These are phyloP conservation scores for Meles meles DNA, from an alignment of 2,113 vertebrate species.

Conservation along the genomic window DNA sequence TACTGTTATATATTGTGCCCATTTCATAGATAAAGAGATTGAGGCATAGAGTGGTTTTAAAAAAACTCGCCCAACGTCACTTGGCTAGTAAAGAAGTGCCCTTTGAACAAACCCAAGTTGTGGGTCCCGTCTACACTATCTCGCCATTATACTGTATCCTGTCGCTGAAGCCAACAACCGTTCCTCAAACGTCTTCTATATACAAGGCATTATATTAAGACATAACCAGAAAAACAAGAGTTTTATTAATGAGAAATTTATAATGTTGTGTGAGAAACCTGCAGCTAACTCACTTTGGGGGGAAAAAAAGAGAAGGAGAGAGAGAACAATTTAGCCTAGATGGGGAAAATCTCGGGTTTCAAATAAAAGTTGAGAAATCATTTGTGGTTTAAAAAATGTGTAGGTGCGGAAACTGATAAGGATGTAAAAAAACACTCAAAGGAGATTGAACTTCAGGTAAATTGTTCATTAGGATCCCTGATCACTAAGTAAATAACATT, in stretches of 20 bases:
- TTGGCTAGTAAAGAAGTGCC: neutral
- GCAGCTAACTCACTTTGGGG: neutral
- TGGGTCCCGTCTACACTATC: neutral
- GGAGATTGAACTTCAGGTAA: neutral
- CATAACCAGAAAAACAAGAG: neutral
- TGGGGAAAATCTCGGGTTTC: neutral
- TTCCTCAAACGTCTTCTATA: neutral
- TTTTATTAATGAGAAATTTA: neutral
- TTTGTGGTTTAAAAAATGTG: neutral
- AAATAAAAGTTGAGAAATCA: neutral
- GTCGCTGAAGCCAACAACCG: neutral
- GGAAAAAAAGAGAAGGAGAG: neutral
- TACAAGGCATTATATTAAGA: neutral
- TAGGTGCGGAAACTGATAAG: neutral
- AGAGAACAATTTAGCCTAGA: neutral
- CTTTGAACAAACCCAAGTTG: neutral
- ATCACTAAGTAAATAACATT: slow-evolving; percentile 26
- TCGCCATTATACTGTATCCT: neutral
- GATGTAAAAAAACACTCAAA: neutral
- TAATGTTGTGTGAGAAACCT: neutral
- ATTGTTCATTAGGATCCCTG: neutral
- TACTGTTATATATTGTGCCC: neutral
- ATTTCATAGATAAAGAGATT: neutral
- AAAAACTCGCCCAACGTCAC: neutral
- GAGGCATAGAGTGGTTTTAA: neutral